These are phyloP conservation scores for Carollia perspicillata DNA, from an alignment of 2,113 vertebrate species.

Conservation along the genomic window DNA sequence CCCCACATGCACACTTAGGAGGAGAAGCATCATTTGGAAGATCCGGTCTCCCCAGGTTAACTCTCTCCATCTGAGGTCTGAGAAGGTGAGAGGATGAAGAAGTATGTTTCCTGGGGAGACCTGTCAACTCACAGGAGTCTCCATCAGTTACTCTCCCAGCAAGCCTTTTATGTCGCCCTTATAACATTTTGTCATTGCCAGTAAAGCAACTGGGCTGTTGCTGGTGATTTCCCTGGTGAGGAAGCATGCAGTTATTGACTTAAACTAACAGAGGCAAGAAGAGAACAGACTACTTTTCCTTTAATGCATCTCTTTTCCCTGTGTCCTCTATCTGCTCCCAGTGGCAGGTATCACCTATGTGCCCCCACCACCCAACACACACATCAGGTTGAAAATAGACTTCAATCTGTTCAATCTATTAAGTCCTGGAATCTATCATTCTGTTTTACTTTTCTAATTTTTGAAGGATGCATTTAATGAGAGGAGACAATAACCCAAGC, in stretches of 20 bases:
- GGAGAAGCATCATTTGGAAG: not conserved
- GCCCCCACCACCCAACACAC: not conserved
- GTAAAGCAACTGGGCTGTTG: not conserved
- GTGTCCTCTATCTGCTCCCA: not conserved
- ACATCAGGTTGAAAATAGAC: not conserved
- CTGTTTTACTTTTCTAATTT: not conserved
- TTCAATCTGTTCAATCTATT: not conserved
- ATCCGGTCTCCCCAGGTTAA: not conserved
- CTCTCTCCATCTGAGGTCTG: not conserved
- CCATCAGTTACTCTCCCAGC: not conserved
- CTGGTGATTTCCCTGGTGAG: not conserved
- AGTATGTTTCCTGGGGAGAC: not conserved
- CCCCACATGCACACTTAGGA: not conserved
- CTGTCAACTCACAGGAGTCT: rapidly evolving
- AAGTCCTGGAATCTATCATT: not conserved
- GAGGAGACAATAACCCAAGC: not conserved
- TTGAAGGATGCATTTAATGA: not conserved
- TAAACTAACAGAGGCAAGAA: not conserved
- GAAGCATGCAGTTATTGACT: not conserved
- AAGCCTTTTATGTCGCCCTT: not conserved
- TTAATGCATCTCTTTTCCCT: not conserved
- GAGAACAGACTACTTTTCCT: not conserved
- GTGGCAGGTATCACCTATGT: not conserved
- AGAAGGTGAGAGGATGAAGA: rapidly evolving
- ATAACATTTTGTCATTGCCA: not conserved